These are phyloP conservation scores for Pempheris klunzingeri DNA, from an alignment of 2,797 vertebrate species.

Conservation along the genomic window DNA sequence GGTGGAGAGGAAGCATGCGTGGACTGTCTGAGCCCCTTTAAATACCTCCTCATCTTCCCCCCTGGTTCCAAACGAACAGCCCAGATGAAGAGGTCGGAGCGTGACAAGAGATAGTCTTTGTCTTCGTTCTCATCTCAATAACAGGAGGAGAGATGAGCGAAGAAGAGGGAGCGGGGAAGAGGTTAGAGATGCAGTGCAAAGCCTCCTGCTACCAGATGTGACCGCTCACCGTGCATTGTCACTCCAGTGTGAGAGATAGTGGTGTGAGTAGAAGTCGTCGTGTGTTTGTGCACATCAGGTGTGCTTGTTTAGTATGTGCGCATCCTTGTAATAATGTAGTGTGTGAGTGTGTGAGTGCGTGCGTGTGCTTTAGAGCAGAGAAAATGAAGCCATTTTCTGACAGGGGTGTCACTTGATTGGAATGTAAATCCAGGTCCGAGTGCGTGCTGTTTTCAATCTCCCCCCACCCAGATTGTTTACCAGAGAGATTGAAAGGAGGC, in stretches of 20 bases:
- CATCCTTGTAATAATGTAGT: constrained; percentile 30
- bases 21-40: constrained; percentile 44
- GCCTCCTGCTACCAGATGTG: constrained; percentile 45
- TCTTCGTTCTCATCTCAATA: constrained; percentile 35
- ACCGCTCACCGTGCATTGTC: constrained; percentile 48
- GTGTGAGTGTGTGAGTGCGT: constrained; percentile 10
- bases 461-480: constrained; percentile 64
- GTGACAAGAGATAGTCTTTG: constrained; percentile 30
- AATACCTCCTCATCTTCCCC: constrained; percentile 55
- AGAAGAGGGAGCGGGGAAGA: background rate
- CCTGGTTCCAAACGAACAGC: constrained; percentile 50
- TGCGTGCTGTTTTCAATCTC: constrained; percentile 68
- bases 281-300: constrained; percentile 44
- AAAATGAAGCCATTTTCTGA: constrained; percentile 73
- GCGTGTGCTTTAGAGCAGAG: constrained; percentile 4
- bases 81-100: constrained; percentile 43
- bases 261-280: too few species aligned
- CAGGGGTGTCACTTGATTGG: constrained; percentile 70
- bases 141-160: constrained; percentile 3
- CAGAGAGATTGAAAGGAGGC: constrained; percentile 62
- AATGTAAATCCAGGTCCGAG: constrained; percentile 70
- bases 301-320: constrained; percentile 42
- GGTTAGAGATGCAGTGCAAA: constrained; percentile 16
- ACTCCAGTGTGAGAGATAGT: too few species aligned
- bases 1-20: constrained; percentile 31